Conservation (phyloP, 2,888 invertebrate species). For the Podotricha telesiphe region DNA sequence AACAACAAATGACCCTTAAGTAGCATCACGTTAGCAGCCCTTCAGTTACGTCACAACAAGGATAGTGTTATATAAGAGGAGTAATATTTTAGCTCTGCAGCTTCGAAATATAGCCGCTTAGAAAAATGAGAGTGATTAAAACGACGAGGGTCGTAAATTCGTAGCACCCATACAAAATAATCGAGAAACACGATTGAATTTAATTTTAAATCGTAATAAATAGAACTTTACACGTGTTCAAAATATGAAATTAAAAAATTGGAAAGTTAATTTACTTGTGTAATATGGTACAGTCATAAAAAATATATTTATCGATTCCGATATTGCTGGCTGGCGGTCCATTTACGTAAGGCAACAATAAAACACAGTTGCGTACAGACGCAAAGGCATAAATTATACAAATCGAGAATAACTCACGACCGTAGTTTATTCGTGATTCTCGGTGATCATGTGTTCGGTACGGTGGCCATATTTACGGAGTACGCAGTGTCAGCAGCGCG, state of each 20-base stretch:
- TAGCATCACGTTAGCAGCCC: conserved; percentile 34
- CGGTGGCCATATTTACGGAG: conserved; percentile 66
- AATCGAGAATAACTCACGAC: conserved; percentile 60
- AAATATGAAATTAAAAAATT: background rate
- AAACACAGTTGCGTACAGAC: conserved; percentile 51
- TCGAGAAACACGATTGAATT: background rate
- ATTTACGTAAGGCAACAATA: conserved; percentile 69
- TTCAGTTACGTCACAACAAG: conserved; percentile 69
- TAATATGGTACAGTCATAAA: background rate
- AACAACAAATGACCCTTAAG: conserved; percentile 25
- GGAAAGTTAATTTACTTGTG: background rate
- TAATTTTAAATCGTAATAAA: background rate
- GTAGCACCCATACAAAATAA: background rate
- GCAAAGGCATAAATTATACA: conserved; percentile 48
- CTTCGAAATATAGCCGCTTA: conserved; percentile 1
- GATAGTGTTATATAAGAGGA: conserved; percentile 67
- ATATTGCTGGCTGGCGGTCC: conserved; percentile 50
- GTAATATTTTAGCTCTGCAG: conserved; percentile 3
- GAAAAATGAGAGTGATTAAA: conserved; percentile 9
- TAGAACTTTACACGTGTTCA: background rate
- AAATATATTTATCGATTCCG: conserved; percentile 65
- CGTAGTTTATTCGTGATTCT: conserved; percentile 48
- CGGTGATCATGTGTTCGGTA: conserved; percentile 71
- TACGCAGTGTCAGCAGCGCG: conserved; percentile 57
- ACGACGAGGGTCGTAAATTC: background rate